A percentile compares a stretch with the other conserved stretches of the same genome.
Evolutionary conservation across 1,140 invertebrate genomes (phyloP).

Genomic region (Aricia agestis): DNA sequence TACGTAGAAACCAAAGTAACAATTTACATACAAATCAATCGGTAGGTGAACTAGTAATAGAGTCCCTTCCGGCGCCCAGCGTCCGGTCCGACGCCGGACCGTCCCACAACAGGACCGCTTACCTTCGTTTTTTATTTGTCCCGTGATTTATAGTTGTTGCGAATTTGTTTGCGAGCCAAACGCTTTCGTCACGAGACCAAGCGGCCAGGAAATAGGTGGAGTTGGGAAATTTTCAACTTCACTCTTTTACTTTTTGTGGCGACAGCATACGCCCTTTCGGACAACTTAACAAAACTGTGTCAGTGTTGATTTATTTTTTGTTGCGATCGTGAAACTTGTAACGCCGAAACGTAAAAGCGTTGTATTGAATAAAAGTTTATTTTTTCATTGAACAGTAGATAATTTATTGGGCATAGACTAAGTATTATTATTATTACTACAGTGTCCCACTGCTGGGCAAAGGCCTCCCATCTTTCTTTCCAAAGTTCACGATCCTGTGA

Average conservation of each 20-base stretch:
- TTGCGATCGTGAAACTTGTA: neutral
- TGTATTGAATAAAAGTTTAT: constrained; percentile 3
- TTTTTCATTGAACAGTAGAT: neutral
- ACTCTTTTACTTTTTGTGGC: constrained; percentile 21
- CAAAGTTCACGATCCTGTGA: too few relatives aligned
- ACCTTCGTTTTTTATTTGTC: constrained; percentile 74
- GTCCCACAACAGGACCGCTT: constrained; percentile 67
- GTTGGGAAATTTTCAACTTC: constrained; percentile 40
- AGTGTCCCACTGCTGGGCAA: too few relatives aligned
- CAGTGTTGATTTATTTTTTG: constrained; percentile 2
- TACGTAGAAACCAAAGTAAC: neutral
- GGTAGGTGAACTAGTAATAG: constrained; percentile 40
- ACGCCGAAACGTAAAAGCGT: neutral
- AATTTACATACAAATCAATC: constrained; percentile 13
- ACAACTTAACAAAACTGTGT: constrained; percentile 11
- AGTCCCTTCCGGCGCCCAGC: constrained; percentile 55
- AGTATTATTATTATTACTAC: neutral
- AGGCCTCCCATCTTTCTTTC: too few relatives aligned
- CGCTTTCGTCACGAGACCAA: constrained; percentile 45
- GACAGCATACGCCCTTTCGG: constrained; percentile 13
- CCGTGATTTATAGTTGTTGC: constrained; percentile 70
- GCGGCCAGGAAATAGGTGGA: constrained; percentile 37
- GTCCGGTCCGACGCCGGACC: constrained; percentile 50
- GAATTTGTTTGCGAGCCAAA: constrained; percentile 68
- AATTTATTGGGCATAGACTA: neutral